Evolutionary conservation across 92 coral and sea anemone genomes (phyloP).

Genomic region (Zoanthus gigantus): DNA sequence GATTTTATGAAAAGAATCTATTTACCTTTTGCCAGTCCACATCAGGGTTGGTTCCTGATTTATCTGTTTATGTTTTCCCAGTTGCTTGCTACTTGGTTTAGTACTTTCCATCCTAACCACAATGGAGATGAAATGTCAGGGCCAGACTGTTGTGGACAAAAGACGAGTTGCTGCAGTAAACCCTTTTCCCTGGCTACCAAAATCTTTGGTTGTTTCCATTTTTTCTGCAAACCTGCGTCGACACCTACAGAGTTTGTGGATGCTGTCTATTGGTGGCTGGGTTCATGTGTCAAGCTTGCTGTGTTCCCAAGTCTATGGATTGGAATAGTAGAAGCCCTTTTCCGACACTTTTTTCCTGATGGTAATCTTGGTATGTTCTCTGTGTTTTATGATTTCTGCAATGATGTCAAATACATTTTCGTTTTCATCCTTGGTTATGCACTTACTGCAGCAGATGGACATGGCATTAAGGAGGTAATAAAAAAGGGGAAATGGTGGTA

Average conservation of each 20-base stretch:
- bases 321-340: conserved; percentile 1
- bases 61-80: conserved; percentile 9
- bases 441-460: conserved; percentile 13
- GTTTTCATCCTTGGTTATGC: conserved; percentile 18
- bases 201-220: not conserved
- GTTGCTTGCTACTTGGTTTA: conserved; percentile 2
- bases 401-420: conserved; percentile 16
- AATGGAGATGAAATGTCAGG: conserved; percentile 6
- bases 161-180: not conserved
- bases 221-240: conserved; percentile 14
- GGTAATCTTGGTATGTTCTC: not conserved
- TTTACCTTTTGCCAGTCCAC: not conserved
- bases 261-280: conserved; percentile 22
- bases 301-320: conserved; percentile 17
- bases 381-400: not conserved
- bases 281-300: conserved; percentile 16
- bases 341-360: conserved; percentile 2
- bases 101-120: conserved; percentile 15
- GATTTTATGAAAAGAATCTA: not conserved
- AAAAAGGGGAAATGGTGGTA: conserved; percentile 22
- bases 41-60: conserved; percentile 14
- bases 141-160: not conserved
- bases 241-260: conserved; percentile 5
- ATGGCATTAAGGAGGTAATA: conserved; percentile 2
- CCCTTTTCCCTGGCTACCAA: conserved; percentile 7